These are phyloP conservation scores for Hyaena hyaena DNA, from an alignment of 2,113 vertebrate species.

Conservation along the genomic window DNA sequence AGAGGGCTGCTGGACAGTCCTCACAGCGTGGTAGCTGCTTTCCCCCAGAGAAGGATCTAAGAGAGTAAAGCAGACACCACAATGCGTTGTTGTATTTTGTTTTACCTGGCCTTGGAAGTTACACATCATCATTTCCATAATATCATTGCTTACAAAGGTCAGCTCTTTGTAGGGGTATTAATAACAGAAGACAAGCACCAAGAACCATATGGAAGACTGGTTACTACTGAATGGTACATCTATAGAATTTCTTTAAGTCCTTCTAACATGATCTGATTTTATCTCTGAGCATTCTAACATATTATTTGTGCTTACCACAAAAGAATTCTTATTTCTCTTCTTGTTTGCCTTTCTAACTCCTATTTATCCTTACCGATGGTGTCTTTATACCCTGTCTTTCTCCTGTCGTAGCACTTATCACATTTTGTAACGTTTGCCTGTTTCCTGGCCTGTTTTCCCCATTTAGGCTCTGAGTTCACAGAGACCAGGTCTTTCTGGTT, in stretches of 20 bases:
- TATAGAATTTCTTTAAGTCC: not conserved
- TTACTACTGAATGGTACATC: not conserved
- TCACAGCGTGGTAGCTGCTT: not conserved
- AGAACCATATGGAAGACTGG: not conserved
- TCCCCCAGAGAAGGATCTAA: not conserved
- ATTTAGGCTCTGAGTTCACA: not conserved
- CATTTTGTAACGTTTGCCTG: not conserved
- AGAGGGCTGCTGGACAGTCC: not conserved
- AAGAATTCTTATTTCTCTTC: not conserved
- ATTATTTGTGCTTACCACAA: not conserved
- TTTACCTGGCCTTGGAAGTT: not conserved
- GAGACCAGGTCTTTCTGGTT: conserved; percentile 3
- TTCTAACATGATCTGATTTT: not conserved
- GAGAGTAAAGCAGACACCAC: not conserved
- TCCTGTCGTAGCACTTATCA: not conserved
- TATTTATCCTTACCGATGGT: not conserved
- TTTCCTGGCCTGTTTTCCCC: not conserved
- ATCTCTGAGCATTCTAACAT: not conserved
- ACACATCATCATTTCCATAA: not conserved
- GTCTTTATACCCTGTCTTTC: not conserved
- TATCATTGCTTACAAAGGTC: not conserved
- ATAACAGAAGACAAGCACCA: not conserved
- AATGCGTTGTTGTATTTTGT: not conserved
- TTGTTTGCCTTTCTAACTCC: not conserved
- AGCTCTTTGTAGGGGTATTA: not conserved